Evolutionary conservation across 2,888 invertebrate species (phyloP), one percentile per base, ranked within the genome.

Genomic region (Coleophora flavipennella): DNA sequence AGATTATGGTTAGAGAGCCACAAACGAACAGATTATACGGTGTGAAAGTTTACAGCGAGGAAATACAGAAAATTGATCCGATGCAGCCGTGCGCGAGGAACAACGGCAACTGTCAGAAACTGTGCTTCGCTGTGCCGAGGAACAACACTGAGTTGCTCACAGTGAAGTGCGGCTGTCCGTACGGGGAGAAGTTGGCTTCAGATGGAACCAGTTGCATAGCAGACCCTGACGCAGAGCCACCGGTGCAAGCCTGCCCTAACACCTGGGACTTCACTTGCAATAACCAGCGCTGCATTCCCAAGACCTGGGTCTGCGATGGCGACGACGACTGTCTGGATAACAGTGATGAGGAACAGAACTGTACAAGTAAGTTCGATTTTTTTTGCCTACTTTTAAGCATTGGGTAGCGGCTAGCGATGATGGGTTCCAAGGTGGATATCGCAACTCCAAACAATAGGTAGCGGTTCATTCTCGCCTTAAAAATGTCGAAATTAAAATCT

Each of bases 251-350:
- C 0, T 97, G 97, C 61, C 94, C 95, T 0, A 95, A 95, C 60
- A 87, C 91, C 1, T 95, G 95, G 92, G 95, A 97, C 78, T 97
- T 97, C 67, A 95, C 95, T 0, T 98, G 98, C 67, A 90, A 91
- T 55, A 97, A 97, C 71, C 95, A 96, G 64, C 80, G 94, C 25
- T 96, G 96, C 62, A 94, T 97, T 38, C 95, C 96, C 0, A 94
- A 94, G 66, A 93, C 94, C 8, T 97, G 97, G 97, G 92, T 96
- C 1, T 97, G 97, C 67, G 97, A 97, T 65, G 97, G 96, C 0
- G 97, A 97, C 57, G 94, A 97, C 62, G 97, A 98, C 66, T 98
- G 98, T 59, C 80, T 97, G 55, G 97, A 98, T 64, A 95, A 96
- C 76, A 95, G 96, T 40, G 97, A 97, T 63, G 97, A 97, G 71